These are phyloP conservation scores for Caenorhabditis brenneri DNA, from an alignment of 1,140 invertebrate genomes.

Conservation along the genomic window DNA sequence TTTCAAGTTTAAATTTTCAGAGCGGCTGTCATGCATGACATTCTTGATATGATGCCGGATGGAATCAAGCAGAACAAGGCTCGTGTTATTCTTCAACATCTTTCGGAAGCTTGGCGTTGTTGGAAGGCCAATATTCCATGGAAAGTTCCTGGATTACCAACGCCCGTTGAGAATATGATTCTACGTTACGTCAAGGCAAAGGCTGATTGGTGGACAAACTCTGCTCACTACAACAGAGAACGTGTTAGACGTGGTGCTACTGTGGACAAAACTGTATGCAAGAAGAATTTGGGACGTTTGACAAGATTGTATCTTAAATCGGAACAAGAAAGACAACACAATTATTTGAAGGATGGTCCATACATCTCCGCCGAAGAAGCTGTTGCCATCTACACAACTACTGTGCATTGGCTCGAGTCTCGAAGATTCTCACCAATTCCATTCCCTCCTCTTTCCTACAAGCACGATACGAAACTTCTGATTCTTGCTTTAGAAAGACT, in stretches of 20 bases:
- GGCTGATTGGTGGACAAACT: conserved; percentile 99
- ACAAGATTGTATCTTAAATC: conserved; percentile 96
- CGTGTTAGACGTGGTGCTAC: conserved; percentile 76
- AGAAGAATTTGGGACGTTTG: conserved; percentile 95
- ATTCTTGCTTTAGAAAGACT: conserved; percentile 94
- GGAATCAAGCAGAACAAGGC: conserved; percentile 99
- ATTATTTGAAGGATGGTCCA: conserved; percentile 96
- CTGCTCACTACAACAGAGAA: conserved; percentile 98
- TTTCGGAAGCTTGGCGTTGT: conserved; percentile 98
- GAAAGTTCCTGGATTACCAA: conserved; percentile 98
- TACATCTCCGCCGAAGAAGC: conserved; percentile 99
- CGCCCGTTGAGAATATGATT: conserved; percentile 99
- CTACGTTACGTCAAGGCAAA: conserved; percentile 99
- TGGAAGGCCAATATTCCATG: conserved; percentile 99
- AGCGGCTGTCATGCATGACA: conserved; percentile 89
- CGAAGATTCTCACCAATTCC: conserved; percentile 96
- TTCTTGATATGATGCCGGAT: conserved; percentile 99
- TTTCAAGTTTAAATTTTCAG: conserved; percentile 54
- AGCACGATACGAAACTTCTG: conserved; percentile 97
- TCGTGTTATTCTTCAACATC: conserved; percentile 94
- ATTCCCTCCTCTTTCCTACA: conserved; percentile 97
- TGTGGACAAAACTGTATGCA: conserved; percentile 99
- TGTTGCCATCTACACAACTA: conserved; percentile 98
- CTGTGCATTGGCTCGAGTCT: conserved; percentile 98
- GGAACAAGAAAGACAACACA: conserved; percentile 98